Conservation (phyloP, 2,113 vertebrate species). For the Nycticryphes semicollaris region DNA sequence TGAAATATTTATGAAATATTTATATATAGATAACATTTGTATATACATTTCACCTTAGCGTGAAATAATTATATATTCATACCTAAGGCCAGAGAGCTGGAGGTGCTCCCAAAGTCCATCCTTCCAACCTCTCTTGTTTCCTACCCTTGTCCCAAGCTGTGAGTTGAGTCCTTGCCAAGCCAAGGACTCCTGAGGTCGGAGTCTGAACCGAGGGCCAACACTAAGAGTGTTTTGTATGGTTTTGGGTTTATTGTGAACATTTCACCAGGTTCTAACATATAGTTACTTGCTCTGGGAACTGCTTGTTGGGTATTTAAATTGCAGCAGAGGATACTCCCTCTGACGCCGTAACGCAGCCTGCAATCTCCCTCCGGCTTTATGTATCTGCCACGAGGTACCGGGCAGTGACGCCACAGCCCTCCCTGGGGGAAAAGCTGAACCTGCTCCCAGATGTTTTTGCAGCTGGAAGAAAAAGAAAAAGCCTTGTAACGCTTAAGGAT, state of each 20-base stretch:
- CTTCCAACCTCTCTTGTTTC: not conserved
- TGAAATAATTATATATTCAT: too few species aligned
- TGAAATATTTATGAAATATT: too few species aligned
- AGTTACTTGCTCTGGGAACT: not conserved
- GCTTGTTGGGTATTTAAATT: not conserved
- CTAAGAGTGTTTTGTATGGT: not conserved
- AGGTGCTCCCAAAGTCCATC: not conserved
- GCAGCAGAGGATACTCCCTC: not conserved
- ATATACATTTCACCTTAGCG: too few species aligned
- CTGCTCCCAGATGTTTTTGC: not conserved
- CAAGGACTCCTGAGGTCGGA: not conserved
- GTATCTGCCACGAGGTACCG: not conserved
- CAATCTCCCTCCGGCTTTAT: not conserved
- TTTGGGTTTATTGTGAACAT: not conserved
- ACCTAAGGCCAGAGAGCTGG: not conserved
- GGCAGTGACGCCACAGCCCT: not conserved
- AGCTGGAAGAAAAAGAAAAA: not conserved
- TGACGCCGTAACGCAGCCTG: rapidly evolving
- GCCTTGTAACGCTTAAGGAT: not conserved
- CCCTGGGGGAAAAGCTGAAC: not conserved
- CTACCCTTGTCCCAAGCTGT: rapidly evolving
- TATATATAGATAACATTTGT: too few species aligned
- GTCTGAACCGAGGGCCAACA: not conserved
- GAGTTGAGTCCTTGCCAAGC: rapidly evolving
- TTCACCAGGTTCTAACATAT: not conserved